Evolutionary conservation across 2,888 invertebrate species (phyloP).

Genomic region (Chrysolina americana): DNA sequence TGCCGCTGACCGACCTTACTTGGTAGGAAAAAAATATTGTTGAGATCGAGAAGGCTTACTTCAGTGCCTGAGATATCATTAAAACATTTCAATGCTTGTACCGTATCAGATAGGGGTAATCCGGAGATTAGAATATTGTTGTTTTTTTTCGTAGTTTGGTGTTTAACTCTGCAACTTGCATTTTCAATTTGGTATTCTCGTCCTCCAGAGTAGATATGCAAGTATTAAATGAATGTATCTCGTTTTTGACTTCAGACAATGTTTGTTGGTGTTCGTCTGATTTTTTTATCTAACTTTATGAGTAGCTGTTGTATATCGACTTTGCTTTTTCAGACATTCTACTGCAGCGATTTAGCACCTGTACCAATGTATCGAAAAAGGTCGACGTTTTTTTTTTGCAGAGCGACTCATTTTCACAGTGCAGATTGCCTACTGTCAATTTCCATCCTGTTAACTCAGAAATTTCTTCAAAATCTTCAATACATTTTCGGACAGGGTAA

Average conservation of each 20-base stretch:
- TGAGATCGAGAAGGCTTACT: not conserved
- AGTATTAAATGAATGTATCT: not conserved
- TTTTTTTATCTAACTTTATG: not conserved
- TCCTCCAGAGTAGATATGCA: not conserved
- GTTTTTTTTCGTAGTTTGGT: not conserved
- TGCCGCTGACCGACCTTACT: not conserved
- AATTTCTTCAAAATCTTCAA: constrained; percentile 56
- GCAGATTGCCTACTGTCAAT: no score
- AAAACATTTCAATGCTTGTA: not conserved
- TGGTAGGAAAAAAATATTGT: not conserved
- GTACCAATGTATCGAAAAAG: no score
- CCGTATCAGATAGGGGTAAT: not conserved
- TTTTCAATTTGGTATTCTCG: not conserved
- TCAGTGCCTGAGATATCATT: not conserved
- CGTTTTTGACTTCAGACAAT: not conserved
- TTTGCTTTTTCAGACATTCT: not conserved
- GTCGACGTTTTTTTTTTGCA: no score
- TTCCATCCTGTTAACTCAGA: no score
- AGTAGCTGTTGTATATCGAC: not conserved
- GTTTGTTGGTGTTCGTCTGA: not conserved
- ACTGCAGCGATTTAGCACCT: no score
- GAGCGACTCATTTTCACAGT: no score
- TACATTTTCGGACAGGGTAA: constrained; percentile 55
- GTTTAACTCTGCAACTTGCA: not conserved
- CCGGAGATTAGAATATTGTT: not conserved